A percentile compares a stretch with the other conserved stretches of the same genome.
These are phyloP conservation scores for Oscheius sp. DNA, from an alignment of 2,888 invertebrate genomes.

Conservation along the genomic window DNA sequence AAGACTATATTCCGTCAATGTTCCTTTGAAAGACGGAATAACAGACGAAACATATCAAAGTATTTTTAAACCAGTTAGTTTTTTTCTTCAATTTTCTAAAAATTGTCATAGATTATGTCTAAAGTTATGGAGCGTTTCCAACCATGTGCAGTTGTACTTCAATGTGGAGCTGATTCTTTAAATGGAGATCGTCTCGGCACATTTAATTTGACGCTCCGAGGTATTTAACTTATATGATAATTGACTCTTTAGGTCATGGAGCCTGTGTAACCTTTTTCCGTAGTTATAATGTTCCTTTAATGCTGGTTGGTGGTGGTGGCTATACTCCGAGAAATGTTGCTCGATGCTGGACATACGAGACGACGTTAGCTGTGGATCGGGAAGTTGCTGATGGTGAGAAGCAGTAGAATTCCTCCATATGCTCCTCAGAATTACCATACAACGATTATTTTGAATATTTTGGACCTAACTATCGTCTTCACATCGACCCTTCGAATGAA, in stretches of 20 bases:
- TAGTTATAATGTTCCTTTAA: constrained; percentile 92
- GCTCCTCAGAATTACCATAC: constrained; percentile 60
- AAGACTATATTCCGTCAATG: constrained; percentile 98
- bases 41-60: constrained; percentile 93
- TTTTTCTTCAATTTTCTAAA: neutral
- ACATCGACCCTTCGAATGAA: constrained; percentile 61
- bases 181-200: constrained; percentile 93
- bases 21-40: constrained; percentile 96
- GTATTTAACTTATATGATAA: constrained; percentile 21
- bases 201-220: constrained; percentile 76
- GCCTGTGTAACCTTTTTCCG: constrained; percentile 94
- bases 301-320: constrained; percentile 86
- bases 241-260: constrained; percentile 44
- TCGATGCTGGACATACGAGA: constrained; percentile 96
- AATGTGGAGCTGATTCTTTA: constrained; percentile 97
- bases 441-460: constrained; percentile 67
- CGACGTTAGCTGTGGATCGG: constrained; percentile 76
- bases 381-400: constrained; percentile 58
- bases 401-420: no score
- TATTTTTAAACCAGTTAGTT: constrained; percentile 22
- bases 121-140: constrained; percentile 96
- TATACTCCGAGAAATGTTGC: constrained; percentile 67
- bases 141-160: constrained; percentile 95
- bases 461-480: constrained; percentile 64
- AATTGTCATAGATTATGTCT: constrained; percentile 70